Evolutionary conservation across 2,888 invertebrate genomes (phyloP), one percentile per base, ranked within the genome.

Genomic region (Phyto melanocephala): DNA sequence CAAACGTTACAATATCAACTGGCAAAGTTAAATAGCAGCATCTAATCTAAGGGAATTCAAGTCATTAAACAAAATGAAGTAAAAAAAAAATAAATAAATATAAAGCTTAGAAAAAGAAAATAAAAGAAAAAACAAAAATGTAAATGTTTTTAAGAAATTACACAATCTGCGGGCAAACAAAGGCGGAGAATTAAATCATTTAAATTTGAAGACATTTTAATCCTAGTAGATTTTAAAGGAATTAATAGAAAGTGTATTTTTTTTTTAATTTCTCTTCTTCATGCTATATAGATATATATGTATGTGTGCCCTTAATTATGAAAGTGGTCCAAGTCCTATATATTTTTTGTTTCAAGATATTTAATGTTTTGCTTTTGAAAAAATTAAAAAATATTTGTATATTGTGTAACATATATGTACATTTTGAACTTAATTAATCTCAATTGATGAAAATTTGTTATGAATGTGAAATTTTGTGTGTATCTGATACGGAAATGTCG

Each of bases 161-260:
- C 42, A 24, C 8, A 58, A 58, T 40, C 5, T 60, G 60, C 37
- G 40, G 40, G 20, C 13, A 6, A 20, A 20, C 3, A 1, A 68
- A 40, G 11, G 40, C 40, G 40, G 2, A 11, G 45, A 60, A 28
- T 50, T 60, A 35, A 71, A 58, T 71, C n/a, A 60, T 47, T 58
- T 60, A 35, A 22, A 11, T 47, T 37, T 50, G 17, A 60, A 45
- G 72, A 60, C 72, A 47, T 60, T 28, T 60, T 72, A 62, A 72
- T 72, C 37, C 58, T 6, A 5, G 22, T 11, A 60, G 15, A 50
- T 60, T 72, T 50, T 35, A 20, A 17, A 1, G 7, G 6, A 47
- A 17, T 10, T 20, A 15, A 65, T 17, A 20, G 2, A 45, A 45
- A 45, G 10, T 45, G 22, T 0, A 65, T 65, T 65, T 50, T 10